A percentile compares a stretch with the other conserved stretches of the same genome.
Conservation (phyloP, 2,888 invertebrate species). For the Trichogramma dendrolimi region DNA sequence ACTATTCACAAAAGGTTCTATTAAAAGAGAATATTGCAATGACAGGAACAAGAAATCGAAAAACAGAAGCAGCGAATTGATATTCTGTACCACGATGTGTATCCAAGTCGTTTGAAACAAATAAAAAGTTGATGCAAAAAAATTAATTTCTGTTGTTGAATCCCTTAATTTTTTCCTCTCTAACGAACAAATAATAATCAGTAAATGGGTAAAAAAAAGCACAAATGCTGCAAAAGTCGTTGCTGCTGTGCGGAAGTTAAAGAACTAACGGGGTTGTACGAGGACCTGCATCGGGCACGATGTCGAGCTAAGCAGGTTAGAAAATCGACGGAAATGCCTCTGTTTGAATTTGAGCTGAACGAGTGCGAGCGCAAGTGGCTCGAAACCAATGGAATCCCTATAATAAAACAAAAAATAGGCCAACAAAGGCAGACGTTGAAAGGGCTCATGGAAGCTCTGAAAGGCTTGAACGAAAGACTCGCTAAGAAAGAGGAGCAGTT, state of each 20-base stretch:
- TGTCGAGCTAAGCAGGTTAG: no score
- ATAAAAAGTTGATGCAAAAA: conserved; percentile 45
- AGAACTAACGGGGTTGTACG: not conserved
- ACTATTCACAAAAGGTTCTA: no score
- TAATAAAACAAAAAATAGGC: no score
- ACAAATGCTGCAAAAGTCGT: not conserved
- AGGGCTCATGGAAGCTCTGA: not conserved
- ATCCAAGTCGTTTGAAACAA: conserved; percentile 45
- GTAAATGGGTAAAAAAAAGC: not conserved
- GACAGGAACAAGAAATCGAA: not conserved
- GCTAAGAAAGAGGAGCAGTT: not conserved
- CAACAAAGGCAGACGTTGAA: not conserved
- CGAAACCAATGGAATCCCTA: no score
- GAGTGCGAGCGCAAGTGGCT: no score
- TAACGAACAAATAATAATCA: not conserved
- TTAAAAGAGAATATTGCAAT: no score
- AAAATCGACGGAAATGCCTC: no score
- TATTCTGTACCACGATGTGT: conserved; percentile 47
- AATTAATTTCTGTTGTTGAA: not conserved
- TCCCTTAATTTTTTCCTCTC: not conserved
- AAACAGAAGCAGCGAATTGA: conserved; percentile 34
- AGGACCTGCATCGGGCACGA: not conserved
- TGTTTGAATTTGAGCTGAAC: no score
- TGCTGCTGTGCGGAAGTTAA: not conserved
- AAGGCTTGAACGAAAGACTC: not conserved